phyloP scores from a whole-genome alignment of 2,888 invertebrate genomes.

The Rhorus exstirpatorius region DNA sequence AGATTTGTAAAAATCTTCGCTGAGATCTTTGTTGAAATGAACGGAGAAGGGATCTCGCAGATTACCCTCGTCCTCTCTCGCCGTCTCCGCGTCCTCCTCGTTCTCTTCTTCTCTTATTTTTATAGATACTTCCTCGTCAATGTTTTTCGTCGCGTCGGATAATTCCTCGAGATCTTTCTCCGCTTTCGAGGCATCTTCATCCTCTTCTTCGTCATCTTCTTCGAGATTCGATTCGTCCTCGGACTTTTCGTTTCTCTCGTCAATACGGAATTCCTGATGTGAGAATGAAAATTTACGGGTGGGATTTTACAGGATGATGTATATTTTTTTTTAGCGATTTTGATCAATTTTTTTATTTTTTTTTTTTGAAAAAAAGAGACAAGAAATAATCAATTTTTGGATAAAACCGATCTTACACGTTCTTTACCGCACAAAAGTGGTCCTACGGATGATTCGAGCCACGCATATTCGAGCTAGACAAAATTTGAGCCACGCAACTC shows the following conservation, averaged over 20 bases:
- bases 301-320: too few species aligned
- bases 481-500: too few species aligned
- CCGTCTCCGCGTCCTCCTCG: constrained; percentile 83
- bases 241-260: constrained; percentile 35
- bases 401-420: too few species aligned
- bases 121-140: constrained; percentile 70
- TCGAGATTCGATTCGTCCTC: constrained; percentile 59
- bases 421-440: too few species aligned
- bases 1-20: constrained; percentile 88
- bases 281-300: too few species aligned
- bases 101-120: constrained; percentile 72
- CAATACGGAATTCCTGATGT: background rate
- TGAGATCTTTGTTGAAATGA: constrained; percentile 90
- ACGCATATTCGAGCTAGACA: too few species aligned
- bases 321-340: too few species aligned
- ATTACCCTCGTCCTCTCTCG: constrained; percentile 82
- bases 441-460: too few species aligned
- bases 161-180: constrained; percentile 19
- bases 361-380: too few species aligned
- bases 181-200: too few species aligned
- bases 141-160: constrained; percentile 55
- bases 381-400: too few species aligned
- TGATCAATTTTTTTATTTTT: too few species aligned
- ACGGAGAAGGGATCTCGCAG: constrained; percentile 89
- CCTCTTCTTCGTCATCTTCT: constrained; percentile 68